Conservation (phyloP, 2,797 vertebrate species). For the Gymnoscopelus braueri region DNA sequence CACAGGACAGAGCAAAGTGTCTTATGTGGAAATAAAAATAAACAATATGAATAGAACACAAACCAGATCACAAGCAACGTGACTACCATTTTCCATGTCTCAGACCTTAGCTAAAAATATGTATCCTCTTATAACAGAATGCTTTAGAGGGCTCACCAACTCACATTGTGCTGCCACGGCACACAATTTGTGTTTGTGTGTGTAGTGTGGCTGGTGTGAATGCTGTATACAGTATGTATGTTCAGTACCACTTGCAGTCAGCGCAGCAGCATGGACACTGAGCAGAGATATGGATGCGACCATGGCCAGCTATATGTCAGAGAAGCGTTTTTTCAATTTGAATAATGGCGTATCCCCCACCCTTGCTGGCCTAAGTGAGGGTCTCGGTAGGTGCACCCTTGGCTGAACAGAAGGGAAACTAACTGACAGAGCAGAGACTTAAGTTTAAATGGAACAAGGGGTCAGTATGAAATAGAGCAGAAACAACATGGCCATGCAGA, state of each 20-base stretch:
- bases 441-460: conserved; percentile 57
- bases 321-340: neutral
- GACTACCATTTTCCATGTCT: conserved; percentile 2
- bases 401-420: conserved; percentile 57
- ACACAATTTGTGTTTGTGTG: no score
- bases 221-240: neutral
- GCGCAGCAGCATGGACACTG: neutral
- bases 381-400: conserved; percentile 27
- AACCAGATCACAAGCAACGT: conserved; percentile 10
- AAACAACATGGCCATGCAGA: conserved; percentile 64
- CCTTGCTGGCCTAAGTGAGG: conserved; percentile 22
- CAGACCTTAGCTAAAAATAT: conserved; percentile 18
- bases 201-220: no score
- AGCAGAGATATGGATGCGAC: conserved; percentile 5
- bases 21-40: conserved; percentile 17
- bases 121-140: neutral
- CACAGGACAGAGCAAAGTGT: conserved; percentile 23
- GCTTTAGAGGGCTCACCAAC: neutral
- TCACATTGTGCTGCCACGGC: no score
- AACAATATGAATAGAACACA: conserved; percentile 31
- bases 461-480: conserved; percentile 78
- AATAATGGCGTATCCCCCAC: conserved; percentile 3
- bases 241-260: conserved; percentile 2
- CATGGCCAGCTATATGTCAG: conserved; percentile 19
- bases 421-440: conserved; percentile 55